Percentiles rank a stretch among this genome's conserved stretches.
These are phyloP conservation scores for Tyria jacobaeae DNA, from an alignment of 2,888 invertebrate species.

Conservation along the genomic window DNA sequence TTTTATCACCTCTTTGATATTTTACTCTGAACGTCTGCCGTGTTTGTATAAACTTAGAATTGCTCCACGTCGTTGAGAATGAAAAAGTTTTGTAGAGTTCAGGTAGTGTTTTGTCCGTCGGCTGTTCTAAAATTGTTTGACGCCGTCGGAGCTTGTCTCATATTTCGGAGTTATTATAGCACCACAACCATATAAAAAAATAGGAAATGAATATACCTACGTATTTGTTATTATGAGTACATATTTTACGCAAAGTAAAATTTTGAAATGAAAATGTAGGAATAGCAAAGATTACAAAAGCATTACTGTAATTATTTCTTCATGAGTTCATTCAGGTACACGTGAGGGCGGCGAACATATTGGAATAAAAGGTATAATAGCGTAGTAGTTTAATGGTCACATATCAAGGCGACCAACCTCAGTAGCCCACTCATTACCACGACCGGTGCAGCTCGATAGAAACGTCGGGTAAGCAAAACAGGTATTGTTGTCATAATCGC, in stretches of 20 bases:
- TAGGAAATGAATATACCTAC: not conserved
- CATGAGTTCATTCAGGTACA: no score
- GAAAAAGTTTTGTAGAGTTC: constrained; percentile 18
- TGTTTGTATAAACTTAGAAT: constrained; percentile 25
- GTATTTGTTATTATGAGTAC: not conserved
- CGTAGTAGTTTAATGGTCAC: no score
- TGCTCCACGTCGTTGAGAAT: not conserved
- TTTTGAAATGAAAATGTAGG: no score
- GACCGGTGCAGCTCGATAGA: no score
- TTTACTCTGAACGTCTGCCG: constrained; percentile 37
- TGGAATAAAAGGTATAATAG: no score
- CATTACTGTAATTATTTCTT: no score
- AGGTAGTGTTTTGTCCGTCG: constrained; percentile 44
- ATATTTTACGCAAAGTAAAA: not conserved
- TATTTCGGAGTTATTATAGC: not conserved
- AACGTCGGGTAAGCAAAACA: no score
- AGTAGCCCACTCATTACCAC: no score
- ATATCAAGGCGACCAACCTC: no score
- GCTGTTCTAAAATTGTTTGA: constrained; percentile 42
- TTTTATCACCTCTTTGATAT: constrained; percentile 51
- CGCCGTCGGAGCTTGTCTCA: constrained; percentile 19
- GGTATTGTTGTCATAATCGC: no score
- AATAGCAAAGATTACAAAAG: no score
- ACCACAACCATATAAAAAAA: not conserved
- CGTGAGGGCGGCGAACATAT: no score